Conservation (phyloP, 1,140 invertebrate genomes). For the Drosophila watanabei region DNA sequence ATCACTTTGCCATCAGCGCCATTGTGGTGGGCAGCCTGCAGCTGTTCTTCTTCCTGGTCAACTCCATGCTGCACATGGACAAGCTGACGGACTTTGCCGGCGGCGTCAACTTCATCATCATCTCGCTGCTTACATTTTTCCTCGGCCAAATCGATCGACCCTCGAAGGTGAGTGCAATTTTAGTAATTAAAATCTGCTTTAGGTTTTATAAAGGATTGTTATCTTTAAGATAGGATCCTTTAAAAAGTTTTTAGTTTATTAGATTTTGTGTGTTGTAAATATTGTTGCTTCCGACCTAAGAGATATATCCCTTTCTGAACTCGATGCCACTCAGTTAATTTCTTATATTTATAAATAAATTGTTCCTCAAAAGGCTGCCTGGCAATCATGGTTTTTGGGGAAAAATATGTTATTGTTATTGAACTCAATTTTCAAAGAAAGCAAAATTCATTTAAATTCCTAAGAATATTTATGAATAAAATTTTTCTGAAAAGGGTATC, state of each 20-base stretch:
- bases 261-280: neutral
- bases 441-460: neutral
- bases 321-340: neutral
- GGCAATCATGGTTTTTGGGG: neutral
- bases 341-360: neutral
- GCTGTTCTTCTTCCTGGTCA: slow-evolving; percentile 94
- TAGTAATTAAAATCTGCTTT: neutral
- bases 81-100: slow-evolving; percentile 97
- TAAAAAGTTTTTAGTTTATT: neutral
- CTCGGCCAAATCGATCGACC: slow-evolving; percentile 90
- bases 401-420: neutral
- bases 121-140: slow-evolving; percentile 94
- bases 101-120: slow-evolving; percentile 95
- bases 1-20: slow-evolving; percentile 95
- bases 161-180: slow-evolving; percentile 87
- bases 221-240: neutral
- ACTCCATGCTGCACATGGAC: slow-evolving; percentile 94
- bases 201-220: neutral
- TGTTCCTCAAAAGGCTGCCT: neutral
- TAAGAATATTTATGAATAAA: neutral
- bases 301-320: neutral
- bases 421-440: neutral
- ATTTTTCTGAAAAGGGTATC: neutral
- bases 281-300: neutral
- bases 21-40: slow-evolving; percentile 95